These are phyloP conservation scores for Cecropterus lyciades DNA, from an alignment of 1,140 invertebrate genomes.

Conservation along the genomic window DNA sequence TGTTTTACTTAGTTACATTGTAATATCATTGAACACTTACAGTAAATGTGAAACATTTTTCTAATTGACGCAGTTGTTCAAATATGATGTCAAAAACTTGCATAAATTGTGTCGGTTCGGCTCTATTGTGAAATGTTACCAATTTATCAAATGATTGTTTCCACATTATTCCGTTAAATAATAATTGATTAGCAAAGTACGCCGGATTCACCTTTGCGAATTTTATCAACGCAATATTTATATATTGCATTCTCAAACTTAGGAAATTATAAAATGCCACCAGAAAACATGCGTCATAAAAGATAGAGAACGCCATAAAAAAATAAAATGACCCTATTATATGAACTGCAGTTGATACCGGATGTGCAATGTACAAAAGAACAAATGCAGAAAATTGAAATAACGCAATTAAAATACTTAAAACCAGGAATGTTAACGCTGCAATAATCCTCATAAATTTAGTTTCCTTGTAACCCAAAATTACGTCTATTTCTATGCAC, in stretches of 20 bases:
- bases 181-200: conserved; percentile 50
- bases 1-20: background rate
- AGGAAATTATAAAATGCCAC: conserved; percentile 39
- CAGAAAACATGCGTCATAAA: conserved; percentile 47
- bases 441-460: conserved; percentile 55
- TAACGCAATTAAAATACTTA: conserved; percentile 19
- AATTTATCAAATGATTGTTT: conserved; percentile 46
- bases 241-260: conserved; percentile 49
- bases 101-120: conserved; percentile 42
- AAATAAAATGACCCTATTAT: conserved; percentile 44
- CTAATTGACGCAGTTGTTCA: conserved; percentile 39
- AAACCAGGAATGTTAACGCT: conserved; percentile 13
- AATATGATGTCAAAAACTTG: conserved; percentile 51
- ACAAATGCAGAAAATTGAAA: conserved; percentile 30
- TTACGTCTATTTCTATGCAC: conserved; percentile 52
- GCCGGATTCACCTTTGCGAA: conserved; percentile 44
- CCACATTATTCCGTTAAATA: conserved; percentile 57
- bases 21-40: conserved; percentile 49
- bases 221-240: conserved; percentile 65
- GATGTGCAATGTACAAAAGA: conserved; percentile 37
- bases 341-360: conserved; percentile 36
- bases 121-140: conserved; percentile 51
- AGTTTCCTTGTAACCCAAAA: conserved; percentile 54
- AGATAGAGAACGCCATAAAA: conserved; percentile 44
- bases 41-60: conserved; percentile 47